These are phyloP conservation scores for Styela plicata DNA, from an alignment of 23 tunicate species.

Conservation along the genomic window DNA sequence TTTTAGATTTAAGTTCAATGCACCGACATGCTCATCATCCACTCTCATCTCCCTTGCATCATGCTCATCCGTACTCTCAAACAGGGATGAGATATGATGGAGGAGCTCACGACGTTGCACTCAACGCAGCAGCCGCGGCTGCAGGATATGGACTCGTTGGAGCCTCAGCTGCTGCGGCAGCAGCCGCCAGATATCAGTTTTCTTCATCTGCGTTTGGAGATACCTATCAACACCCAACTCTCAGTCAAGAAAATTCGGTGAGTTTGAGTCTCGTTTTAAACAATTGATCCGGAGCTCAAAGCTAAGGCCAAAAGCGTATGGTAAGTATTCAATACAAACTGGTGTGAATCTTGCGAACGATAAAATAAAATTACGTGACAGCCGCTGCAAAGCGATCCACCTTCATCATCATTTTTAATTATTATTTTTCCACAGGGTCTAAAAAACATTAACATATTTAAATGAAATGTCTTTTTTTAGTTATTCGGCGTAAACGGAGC, in stretches of 20 bases:
- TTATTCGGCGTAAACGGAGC: constrained; percentile 2
- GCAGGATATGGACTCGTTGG: constrained; percentile 84
- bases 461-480: neutral
- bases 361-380: too few species aligned
- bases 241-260: constrained; percentile 12
- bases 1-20: constrained; percentile 36
- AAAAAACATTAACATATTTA: too few species aligned
- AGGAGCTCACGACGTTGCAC: constrained; percentile 39
- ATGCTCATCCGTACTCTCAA: constrained; percentile 45
- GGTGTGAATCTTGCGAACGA: too few species aligned
- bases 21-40: constrained; percentile 47
- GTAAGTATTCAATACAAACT: too few species aligned
- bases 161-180: constrained; percentile 62
- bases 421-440: too few species aligned
- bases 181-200: constrained; percentile 62
- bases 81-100: constrained; percentile 59
- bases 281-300: too few species aligned
- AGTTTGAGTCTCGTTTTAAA: neutral
- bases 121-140: constrained; percentile 82
- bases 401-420: too few species aligned
- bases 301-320: too few species aligned
- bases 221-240: constrained; percentile 3
- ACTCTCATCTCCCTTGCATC: constrained; percentile 62
- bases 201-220: constrained; percentile 62
- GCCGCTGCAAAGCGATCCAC: too few species aligned